Base-by-base conservation (phyloP, 1,140 invertebrate species). In the Euura lappo region DNA sequence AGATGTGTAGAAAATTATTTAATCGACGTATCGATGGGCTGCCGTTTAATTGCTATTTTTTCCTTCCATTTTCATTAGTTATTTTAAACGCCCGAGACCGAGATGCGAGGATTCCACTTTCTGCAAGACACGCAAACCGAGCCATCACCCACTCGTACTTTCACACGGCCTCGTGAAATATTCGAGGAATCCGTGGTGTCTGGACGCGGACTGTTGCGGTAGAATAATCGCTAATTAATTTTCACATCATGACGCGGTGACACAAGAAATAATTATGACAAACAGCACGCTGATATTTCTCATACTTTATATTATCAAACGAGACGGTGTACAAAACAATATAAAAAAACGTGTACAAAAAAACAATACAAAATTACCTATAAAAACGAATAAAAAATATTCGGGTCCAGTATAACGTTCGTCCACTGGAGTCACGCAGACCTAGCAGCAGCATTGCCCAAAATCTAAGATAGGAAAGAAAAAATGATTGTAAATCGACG, bases 111-210 rank as follows among this genome's bases (percentile, higher is more conserved):
- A 28, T 28, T 1, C 6, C 51, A 60, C 51, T 60, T 60, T 60
- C 51, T 60, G 51, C 51, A n/a, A 60, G 51, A n/a, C 51, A 60
- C 8, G 51, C 51, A n/a, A 60, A 60, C 13, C 6, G 5, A 8
- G 13, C 8, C 10, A 60, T 60, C 51, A 60, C 51, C 51, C 51
- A 5, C 51, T 60, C 8, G 51, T 8, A 60, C 51, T 60, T 60
- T 60, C 51, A 60, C 51, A 60, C 51, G 51, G 51, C 51, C 51
- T 60, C 51, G 51, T 60, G 51, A 60, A 60, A 60, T 60, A 60
- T 60, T 6, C 6, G 51, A 60, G 5, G 51, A 60, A 60, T 60
- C 13, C 51, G 51, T 60, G 13, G 13, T 11, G 10, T 3, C 10
- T 60, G 3, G 51, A 8, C 13, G 51, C 13, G 8, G 51, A 60